Evolutionary conservation across 2,113 vertebrate species (phyloP).

Genomic region (Thymallus thymallus): DNA sequence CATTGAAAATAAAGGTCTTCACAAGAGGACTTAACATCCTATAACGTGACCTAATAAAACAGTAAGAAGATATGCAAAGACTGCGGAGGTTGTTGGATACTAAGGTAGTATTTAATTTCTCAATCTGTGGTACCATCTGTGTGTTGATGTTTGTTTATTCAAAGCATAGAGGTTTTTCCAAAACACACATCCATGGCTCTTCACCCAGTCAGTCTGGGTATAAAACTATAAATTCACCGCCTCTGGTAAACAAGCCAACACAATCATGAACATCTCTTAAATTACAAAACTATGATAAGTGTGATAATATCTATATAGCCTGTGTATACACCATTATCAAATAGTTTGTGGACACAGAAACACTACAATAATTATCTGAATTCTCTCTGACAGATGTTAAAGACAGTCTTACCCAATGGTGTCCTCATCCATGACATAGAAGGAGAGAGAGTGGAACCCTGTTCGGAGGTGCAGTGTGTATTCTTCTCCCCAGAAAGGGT

Average conservation of each 20-base stretch:
- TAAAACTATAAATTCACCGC: neutral
- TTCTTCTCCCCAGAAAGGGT: slow-evolving; percentile 92
- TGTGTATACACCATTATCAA: neutral
- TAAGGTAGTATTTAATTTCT: slow-evolving; percentile 37
- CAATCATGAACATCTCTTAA: neutral
- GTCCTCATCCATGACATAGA: slow-evolving; percentile 91
- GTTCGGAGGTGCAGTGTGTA: slow-evolving; percentile 83
- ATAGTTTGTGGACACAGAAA: neutral
- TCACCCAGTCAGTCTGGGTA: slow-evolving; percentile 8
- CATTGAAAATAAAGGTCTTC: neutral
- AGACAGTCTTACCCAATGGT: slow-evolving; percentile 77
- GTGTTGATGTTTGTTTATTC: slow-evolving; percentile 53
- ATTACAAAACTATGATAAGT: neutral
- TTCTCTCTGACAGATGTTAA: slow-evolving; percentile 10
- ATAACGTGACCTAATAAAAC: neutral
- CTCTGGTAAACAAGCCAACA: neutral
- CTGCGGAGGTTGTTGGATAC: neutral
- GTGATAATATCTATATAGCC: neutral
- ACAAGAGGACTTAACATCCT: neutral
- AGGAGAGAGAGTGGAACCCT: slow-evolving; percentile 81
- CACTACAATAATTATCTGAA: neutral
- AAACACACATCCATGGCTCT: slow-evolving; percentile 29
- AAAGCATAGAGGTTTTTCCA: slow-evolving; percentile 36
- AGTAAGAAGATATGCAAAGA: neutral
- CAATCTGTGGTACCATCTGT: slow-evolving; percentile 39